These are phyloP conservation scores for Ariolimax columbianus DNA, from an alignment of 2,888 invertebrate species.

Conservation along the genomic window DNA sequence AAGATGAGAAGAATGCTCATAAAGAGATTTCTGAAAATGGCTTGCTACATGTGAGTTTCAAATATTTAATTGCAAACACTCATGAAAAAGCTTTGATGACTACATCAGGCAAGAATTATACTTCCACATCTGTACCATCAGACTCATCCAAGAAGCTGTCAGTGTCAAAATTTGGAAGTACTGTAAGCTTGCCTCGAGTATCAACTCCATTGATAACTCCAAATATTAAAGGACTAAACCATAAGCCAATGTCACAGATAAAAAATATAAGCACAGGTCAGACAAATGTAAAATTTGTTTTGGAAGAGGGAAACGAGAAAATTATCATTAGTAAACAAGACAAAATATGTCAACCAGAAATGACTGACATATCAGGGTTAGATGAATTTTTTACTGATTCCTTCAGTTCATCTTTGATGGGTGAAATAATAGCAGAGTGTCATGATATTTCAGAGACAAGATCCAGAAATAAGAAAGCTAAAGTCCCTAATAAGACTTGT, in stretches of 20 bases:
- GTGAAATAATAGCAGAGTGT: constrained; percentile 60
- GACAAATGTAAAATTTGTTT: not conserved
- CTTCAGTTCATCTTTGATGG: constrained; percentile 69
- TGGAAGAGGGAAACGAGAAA: not conserved
- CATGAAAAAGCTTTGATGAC: not conserved
- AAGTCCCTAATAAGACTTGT: not conserved
- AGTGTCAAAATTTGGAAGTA: not conserved
- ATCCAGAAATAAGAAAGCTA: not conserved
- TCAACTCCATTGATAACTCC: constrained; percentile 8
- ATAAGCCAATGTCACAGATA: not conserved
- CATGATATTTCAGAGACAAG: constrained; percentile 5
- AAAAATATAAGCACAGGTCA: not conserved
- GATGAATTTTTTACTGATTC: constrained; percentile 61
- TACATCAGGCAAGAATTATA: not conserved
- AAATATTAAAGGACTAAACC: not conserved
- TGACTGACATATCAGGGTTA: not conserved
- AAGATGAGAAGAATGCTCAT: not conserved
- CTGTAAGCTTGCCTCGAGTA: not conserved
- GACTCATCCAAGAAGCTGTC: not conserved
- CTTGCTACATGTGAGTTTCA: not conserved
- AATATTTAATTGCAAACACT: not conserved
- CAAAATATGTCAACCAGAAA: not conserved
- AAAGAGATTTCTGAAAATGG: not conserved
- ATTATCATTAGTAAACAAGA: not conserved
- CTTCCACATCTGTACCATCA: not conserved